These are phyloP conservation scores for human (Homo sapiens) DNA, from an alignment of 2,113 vertebrate genomes.

Conservation along the genomic window GRCh38 chr3:99775001-99775500, in stretches of 20 bases:
- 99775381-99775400: neutral
- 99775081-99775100: neutral
- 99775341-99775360: neutral
- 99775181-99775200: neutral
- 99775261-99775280: neutral
- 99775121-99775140: conserved; percentile 23
- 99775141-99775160: neutral
- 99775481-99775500: neutral
- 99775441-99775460: neutral
- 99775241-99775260: neutral
- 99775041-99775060: neutral
- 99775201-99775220: neutral
- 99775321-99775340: neutral
- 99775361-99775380: neutral
- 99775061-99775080: neutral
- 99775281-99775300: neutral
- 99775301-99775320: neutral
- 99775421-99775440: neutral
- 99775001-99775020: neutral
- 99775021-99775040: neutral
- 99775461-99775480: neutral
- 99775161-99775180: conserved; percentile 51
- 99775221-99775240: neutral
- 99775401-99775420: neutral
- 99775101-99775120: neutral